Evolutionary conservation across 2,888 invertebrate species (phyloP).

Genomic region (Perizoma flavofasciatum): DNA sequence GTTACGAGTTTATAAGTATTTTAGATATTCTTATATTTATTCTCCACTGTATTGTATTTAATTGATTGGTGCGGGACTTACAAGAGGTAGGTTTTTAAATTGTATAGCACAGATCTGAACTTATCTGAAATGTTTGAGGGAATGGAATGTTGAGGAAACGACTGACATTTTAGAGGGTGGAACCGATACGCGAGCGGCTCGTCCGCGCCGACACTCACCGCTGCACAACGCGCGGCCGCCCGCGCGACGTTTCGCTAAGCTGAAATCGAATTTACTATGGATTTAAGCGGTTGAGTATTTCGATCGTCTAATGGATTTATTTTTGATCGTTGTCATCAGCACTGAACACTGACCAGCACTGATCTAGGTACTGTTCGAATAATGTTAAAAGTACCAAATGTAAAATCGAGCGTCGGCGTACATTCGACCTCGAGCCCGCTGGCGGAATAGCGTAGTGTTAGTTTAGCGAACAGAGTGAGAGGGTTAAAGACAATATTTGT

Average conservation of each 20-base stretch:
- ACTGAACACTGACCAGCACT: too few species aligned
- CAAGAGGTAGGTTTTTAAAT: slow-evolving; percentile 47
- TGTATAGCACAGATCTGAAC: slow-evolving; percentile 39
- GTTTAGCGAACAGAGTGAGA: slow-evolving; percentile 83
- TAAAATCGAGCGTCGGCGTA: slow-evolving; percentile 34
- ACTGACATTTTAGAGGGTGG: slow-evolving; percentile 66
- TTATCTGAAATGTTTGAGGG: slow-evolving; percentile 24
- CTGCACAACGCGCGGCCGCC: slow-evolving; percentile 50
- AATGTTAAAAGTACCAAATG: slow-evolving; percentile 64
- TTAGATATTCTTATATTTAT: slow-evolving; percentile 89
- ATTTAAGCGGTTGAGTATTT: slow-evolving; percentile 77
- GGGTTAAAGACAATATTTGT: slow-evolving; percentile 85
- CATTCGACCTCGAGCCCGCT: slow-evolving; percentile 76
- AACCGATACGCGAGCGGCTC: slow-evolving; percentile 32
- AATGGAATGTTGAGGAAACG: slow-evolving; percentile 53
- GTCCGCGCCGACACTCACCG: background rate
- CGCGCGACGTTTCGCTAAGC: slow-evolving; percentile 58
- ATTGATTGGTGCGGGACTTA: slow-evolving; percentile 61
- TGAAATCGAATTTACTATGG: slow-evolving; percentile 82
- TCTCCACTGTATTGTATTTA: slow-evolving; percentile 80
- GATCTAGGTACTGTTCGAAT: slow-evolving; percentile 41
- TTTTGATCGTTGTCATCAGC: slow-evolving; percentile 66
- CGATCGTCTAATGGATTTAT: slow-evolving; percentile 71
- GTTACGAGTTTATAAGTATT: slow-evolving; percentile 86
- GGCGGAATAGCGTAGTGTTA: slow-evolving; percentile 76